Evolutionary conservation across 2,888 invertebrate species (phyloP), one percentile per base, ranked within the genome.

Genomic region (Lasioglossum oenotherae): DNA sequence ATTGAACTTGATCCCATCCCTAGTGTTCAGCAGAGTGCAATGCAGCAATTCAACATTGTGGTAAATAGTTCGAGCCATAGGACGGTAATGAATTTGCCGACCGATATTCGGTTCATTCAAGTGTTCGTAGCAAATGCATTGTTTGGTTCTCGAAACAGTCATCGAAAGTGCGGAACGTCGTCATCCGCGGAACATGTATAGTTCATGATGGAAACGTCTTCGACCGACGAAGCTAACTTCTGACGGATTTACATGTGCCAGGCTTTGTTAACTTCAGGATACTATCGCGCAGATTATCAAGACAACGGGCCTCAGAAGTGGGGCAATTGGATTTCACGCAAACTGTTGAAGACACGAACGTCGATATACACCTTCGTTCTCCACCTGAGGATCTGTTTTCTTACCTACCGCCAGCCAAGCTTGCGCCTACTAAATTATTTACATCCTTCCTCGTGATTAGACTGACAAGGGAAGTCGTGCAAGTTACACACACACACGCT

Each of bases 241-340:
- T 41, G 71, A 46, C 49, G 19, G 35, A 71, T 81, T 77, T 78
- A 67, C 72, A 19, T 41, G 64, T 19, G 46, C 69, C 46, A 31
- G 35, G 41, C 73, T 57, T 53, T 44, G 81, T 84, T 78, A 81
- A 78, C 57, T 78, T 41, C 23, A 5, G 27, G 49, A 49, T 41
- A 12, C 53, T 38, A 57, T 74, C 71, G 71, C 8, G 74, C 31
- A 38, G 53, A 85, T 85, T 81, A 74, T 60, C 69, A 4, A 73
- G 74, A 27, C 60, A 64, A 73, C 38, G 35, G 35, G n/a, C 19
- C 80, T 31, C 53, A 31, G 31, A 83, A 79, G 49, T 73, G 64
- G 78, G 84, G 14, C 69, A 83, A 79, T 79, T 69, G 73, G 82
- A 72, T 83, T 75, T 71, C 82, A 49, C 74, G 67, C 38, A 23